Evolutionary conservation across 2,113 vertebrate species (phyloP).

Genomic region (Spermophilus dauricus): DNA sequence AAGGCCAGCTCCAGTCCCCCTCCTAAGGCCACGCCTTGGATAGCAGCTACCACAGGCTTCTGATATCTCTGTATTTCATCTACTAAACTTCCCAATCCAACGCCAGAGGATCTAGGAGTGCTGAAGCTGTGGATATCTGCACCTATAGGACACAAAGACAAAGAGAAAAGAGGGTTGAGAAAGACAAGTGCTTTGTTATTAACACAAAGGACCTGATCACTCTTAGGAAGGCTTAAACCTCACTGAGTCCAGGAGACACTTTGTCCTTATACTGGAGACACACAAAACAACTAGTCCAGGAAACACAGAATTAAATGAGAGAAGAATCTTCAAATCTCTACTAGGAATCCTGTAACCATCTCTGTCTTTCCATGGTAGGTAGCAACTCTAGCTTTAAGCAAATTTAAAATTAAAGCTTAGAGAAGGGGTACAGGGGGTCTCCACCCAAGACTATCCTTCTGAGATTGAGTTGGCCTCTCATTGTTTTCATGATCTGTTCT

Average conservation of each 20-base stretch:
- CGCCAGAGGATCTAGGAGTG: accelerated
- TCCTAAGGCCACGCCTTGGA: conserved; percentile 94
- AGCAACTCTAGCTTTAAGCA: neutral
- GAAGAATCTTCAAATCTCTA: conserved; percentile 8
- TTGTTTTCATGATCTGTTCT: neutral
- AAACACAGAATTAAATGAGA: neutral
- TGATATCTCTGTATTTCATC: conserved; percentile 90
- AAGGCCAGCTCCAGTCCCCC: conserved; percentile 96
- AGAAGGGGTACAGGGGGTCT: neutral
- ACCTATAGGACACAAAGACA: conserved; percentile 86
- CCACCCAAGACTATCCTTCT: neutral
- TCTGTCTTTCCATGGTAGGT: neutral
- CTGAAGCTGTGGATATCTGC: conserved; percentile 93
- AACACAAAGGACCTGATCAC: neutral
- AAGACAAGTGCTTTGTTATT: neutral
- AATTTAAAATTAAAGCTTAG: neutral
- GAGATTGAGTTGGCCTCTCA: neutral
- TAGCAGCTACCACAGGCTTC: conserved; percentile 96
- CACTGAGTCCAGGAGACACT: neutral
- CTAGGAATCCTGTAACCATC: neutral
- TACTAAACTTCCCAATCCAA: conserved; percentile 84
- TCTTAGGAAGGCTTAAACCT: neutral
- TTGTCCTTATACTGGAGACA: neutral
- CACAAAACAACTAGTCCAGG: neutral
- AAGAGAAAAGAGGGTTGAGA: neutral